Conservation (phyloP, 2,888 invertebrate genomes). For the Coremacera marginata region DNA sequence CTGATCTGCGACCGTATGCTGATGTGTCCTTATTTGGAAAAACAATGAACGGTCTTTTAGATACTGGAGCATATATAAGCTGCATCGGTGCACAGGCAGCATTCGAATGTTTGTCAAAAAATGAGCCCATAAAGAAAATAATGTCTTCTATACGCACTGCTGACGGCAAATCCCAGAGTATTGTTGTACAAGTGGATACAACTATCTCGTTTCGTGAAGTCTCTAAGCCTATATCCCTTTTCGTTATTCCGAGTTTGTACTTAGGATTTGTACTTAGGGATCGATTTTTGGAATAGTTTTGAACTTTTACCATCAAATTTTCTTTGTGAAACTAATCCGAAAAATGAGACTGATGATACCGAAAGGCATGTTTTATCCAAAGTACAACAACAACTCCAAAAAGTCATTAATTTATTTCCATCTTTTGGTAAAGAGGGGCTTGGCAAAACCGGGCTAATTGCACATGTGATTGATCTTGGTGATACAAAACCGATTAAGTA, state of each 20-base stretch:
- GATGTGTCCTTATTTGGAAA: conserved; percentile 27
- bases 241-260: neutral
- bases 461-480: conserved; percentile 39
- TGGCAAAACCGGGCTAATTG: conserved; percentile 33
- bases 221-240: neutral
- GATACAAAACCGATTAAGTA: conserved; percentile 39
- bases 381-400: neutral
- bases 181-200: neutral
- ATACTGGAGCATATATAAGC: conserved; percentile 31
- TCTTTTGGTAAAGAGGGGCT: conserved; percentile 33
- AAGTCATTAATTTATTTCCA: conserved; percentile 19
- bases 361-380: neutral
- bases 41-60: conserved; percentile 24
- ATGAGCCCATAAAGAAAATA: neutral
- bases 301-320: neutral
- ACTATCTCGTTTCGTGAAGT: neutral
- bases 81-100: conserved; percentile 19
- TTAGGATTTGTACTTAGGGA: conserved; percentile 15
- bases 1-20: conserved; percentile 19
- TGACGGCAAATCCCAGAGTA: too few relatives aligned
- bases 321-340: neutral
- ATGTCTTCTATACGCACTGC: neutral
- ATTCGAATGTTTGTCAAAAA: neutral
- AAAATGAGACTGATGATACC: neutral
- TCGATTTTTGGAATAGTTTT: conserved; percentile 16